A percentile compares a stretch with the other conserved stretches of the same genome.
phyloP scores from a whole-genome alignment of 2,113 vertebrate species.

The Corythornis vintsioides region DNA sequence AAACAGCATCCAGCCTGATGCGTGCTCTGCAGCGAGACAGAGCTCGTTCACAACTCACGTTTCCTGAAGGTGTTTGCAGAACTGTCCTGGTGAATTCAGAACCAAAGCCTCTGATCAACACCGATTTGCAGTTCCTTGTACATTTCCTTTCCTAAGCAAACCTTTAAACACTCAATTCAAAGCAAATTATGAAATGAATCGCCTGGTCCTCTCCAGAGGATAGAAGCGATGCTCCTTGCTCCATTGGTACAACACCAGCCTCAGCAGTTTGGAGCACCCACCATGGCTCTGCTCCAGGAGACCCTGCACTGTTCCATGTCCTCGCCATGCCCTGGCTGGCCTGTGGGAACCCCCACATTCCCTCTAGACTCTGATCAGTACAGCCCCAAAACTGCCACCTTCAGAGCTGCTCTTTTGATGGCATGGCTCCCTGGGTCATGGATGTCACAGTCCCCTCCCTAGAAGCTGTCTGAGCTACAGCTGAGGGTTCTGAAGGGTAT shows the following conservation, averaged over 20 bases:
- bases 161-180: not conserved
- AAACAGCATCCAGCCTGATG: fast-evolving
- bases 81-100: not conserved
- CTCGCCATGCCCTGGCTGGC: fast-evolving
- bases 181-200: not conserved
- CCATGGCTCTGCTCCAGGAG: not conserved
- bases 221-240: fast-evolving
- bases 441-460: not conserved
- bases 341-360: not conserved
- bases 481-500: not conserved
- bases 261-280: fast-evolving
- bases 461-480: not conserved
- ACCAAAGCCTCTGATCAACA: not conserved
- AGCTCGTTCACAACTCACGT: not conserved
- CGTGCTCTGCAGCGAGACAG: fast-evolving
- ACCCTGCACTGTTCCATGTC: fast-evolving
- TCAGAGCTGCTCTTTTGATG: fast-evolving
- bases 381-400: not conserved
- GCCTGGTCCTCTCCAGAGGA: not conserved
- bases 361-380: not conserved
- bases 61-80: not conserved
- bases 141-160: not conserved
- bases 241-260: not conserved
- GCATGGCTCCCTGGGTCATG: fast-evolving
- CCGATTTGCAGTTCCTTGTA: not conserved